Evolutionary conservation across 2,797 vertebrate species (phyloP).

Genomic region (Toxotes lorentzi): DNA sequence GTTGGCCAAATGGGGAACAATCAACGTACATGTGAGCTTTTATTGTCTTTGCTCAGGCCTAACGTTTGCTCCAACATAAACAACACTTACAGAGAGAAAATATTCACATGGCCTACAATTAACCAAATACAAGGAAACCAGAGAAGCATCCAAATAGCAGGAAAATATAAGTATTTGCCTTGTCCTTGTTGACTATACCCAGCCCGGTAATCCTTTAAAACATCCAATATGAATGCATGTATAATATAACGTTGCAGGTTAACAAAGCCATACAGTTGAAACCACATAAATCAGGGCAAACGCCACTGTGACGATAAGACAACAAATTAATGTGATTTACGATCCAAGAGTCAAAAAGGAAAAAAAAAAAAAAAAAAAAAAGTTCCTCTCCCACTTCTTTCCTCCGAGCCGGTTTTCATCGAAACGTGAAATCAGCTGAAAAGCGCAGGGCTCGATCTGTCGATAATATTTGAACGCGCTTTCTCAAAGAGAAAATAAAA

Average conservation of each 20-base stretch:
- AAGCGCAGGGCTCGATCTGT: slow-evolving; percentile 71
- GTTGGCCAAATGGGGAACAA: slow-evolving; percentile 9
- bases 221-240: slow-evolving; percentile 65
- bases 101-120: not conserved
- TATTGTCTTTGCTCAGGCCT: slow-evolving; percentile 9
- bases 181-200: slow-evolving; percentile 36
- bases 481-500: slow-evolving; percentile 51
- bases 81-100: not conserved
- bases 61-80: not conserved
- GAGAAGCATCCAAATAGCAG: slow-evolving; percentile 30
- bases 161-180: slow-evolving; percentile 43
- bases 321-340: slow-evolving; percentile 93
- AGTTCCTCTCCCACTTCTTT: slow-evolving; percentile 84
- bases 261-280: slow-evolving; percentile 87
- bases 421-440: slow-evolving; percentile 80
- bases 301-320: slow-evolving; percentile 88
- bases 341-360: slow-evolving; percentile 88
- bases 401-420: slow-evolving; percentile 78
- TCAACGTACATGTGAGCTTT: not conserved
- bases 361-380: slow-evolving; percentile 69
- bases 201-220: slow-evolving; percentile 48
- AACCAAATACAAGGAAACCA: not conserved
- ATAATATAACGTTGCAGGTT: slow-evolving; percentile 79
- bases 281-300: slow-evolving; percentile 89
- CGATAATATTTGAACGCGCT: slow-evolving; percentile 82